phyloP scores from a whole-genome alignment of 2,888 invertebrate genomes.

The Amphipyra berbera region DNA sequence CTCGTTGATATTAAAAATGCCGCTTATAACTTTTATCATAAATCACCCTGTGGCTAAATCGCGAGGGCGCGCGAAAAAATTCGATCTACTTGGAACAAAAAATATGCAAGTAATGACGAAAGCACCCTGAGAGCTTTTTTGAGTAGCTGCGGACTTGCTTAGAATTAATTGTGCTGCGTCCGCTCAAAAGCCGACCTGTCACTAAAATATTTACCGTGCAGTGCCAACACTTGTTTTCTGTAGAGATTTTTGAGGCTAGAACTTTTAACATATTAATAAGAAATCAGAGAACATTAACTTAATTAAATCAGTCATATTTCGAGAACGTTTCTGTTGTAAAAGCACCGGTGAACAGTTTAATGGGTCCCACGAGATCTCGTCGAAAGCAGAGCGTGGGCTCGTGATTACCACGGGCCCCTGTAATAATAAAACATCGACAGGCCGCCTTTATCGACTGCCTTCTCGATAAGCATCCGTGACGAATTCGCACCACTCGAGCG shows the following conservation, averaged over 20 bases:
- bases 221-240: slow-evolving; percentile 36
- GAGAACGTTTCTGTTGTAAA: slow-evolving; percentile 37
- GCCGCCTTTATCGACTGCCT: slow-evolving; percentile 86
- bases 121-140: slow-evolving; percentile 87
- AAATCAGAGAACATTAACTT: slow-evolving; percentile 24
- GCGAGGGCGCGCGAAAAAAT: slow-evolving; percentile 86
- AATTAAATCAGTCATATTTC: slow-evolving; percentile 38
- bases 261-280: neutral
- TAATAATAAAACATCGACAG: slow-evolving; percentile 87
- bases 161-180: slow-evolving; percentile 82
- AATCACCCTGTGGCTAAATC: slow-evolving; percentile 85
- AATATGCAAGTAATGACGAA: slow-evolving; percentile 89
- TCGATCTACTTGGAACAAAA: slow-evolving; percentile 82
- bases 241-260: neutral
- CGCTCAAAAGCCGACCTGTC: slow-evolving; percentile 49
- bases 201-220: slow-evolving; percentile 40
- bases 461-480: slow-evolving; percentile 89
- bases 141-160: slow-evolving; percentile 79
- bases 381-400: slow-evolving; percentile 76
- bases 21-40: slow-evolving; percentile 87
- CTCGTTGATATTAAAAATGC: slow-evolving; percentile 88
- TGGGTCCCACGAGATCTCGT: slow-evolving; percentile 74
- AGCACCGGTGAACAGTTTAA: slow-evolving; percentile 55
- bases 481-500: slow-evolving; percentile 84
- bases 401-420: slow-evolving; percentile 79